Evolutionary conservation across 2,797 vertebrate species (phyloP), one percentile per base, ranked within the genome.

Genomic region (Bryconaethiops microstoma): DNA sequence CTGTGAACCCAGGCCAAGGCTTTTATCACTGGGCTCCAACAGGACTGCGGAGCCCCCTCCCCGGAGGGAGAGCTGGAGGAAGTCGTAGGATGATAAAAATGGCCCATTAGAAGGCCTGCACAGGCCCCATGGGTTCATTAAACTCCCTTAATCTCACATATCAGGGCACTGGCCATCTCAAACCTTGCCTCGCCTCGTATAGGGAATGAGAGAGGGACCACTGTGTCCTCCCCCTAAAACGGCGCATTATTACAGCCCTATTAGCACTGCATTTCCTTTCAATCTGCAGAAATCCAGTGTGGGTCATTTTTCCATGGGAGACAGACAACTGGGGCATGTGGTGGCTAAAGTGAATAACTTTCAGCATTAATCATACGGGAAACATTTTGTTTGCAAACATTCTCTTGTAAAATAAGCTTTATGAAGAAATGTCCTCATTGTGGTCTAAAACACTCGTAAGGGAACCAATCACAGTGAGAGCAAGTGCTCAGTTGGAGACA

Each of bases 21-120:
- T 91, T 93, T 95, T 95, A 95, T 95, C 93, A 92, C 90, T 90
- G 89, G 88, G 85, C 89, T 94, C 89, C 90, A 92, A 90, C 90
- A 90, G 90, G 90, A 87, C 87, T 92, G 86, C 77, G 88, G 84
- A 90, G 88, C 87, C 88, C 88, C 90, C 89, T 94, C 93, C 93
- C 93, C 88, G 88, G 92, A 93, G 95, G 92, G 90, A 88, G 91
- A 90, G 91, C 92, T 87, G 91, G 91, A 94, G 94, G 93, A 95
- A 95, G 92, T 95, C 90, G 91, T 93, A 94, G 93, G 93, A 94
- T 94, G 94, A 94, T 94, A 94, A 94, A 91, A 94, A 93, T 85
- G 89, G 90, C 90, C 92, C 91, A 93, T 93, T 94, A 94, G 88
- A 92, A 88, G 86, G 89, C 88, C 89, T 92, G 90, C 90, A 83